Percentiles rank a stretch among this genome's conserved stretches.
These are phyloP conservation scores for Eristalis tenax DNA, from an alignment of 2,888 invertebrate genomes.

Conservation along the genomic window DNA sequence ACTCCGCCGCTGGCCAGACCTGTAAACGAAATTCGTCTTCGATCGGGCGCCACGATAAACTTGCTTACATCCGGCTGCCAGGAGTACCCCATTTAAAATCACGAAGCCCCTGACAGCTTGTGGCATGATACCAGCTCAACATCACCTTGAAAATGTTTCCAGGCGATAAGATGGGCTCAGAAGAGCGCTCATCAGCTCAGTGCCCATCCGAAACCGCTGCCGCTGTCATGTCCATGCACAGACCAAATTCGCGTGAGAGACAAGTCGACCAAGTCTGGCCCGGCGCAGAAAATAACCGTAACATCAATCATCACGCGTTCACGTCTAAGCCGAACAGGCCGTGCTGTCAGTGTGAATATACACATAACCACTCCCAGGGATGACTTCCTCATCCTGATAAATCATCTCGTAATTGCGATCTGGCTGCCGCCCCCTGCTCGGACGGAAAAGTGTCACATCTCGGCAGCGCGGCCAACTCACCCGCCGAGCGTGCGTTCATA, in stretches of 20 bases:
- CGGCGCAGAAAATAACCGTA: neutral
- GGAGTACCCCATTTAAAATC: no score
- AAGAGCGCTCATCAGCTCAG: no score
- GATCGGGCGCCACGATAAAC: no score
- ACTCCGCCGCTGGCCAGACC: no score
- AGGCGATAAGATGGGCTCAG: no score
- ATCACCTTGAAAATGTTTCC: no score
- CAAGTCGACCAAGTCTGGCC: neutral
- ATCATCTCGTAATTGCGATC: neutral
- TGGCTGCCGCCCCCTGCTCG: neutral
- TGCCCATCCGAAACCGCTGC: neutral
- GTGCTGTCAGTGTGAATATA: constrained; percentile 40
- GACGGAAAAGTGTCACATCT: neutral
- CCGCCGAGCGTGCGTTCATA: neutral
- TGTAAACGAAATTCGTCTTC: no score
- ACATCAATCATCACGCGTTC: constrained; percentile 32
- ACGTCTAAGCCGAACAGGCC: constrained; percentile 17
- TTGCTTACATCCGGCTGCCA: no score
- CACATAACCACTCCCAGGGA: constrained; percentile 7
- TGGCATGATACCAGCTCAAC: no score
- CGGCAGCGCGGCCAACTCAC: neutral
- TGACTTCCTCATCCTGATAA: constrained; percentile 35
- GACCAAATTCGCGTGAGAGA: neutral
- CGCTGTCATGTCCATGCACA: neutral
- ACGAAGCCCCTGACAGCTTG: no score